Base-by-base conservation (phyloP, 35 echinoderm and acorn worm genomes). In the Chiridota heheva region DNA sequence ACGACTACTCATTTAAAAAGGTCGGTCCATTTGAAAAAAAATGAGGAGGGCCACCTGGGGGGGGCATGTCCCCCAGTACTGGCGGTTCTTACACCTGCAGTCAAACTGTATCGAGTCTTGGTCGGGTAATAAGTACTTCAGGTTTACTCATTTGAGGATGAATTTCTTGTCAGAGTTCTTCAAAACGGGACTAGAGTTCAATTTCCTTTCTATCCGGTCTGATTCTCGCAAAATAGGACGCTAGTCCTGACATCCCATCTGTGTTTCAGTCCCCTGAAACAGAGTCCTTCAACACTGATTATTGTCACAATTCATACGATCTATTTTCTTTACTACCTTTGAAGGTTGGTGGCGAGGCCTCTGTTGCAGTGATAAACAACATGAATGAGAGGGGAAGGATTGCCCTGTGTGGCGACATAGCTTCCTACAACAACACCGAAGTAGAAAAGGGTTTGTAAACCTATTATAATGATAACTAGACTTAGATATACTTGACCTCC, bases 351-450 rank as follows among this genome's bases (percentile, higher is more conserved):
- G 90, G 85, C 22, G 65, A 45, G 37, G 80, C 84, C 76, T 87
- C 74, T 4, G 37, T 46, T 8, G 67, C 77, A 12, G 84, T 87
- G 2, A n/a, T 87, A 0, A 75, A 38, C 17, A 77, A 85, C 44
- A 80, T 95, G 86, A 78, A 79, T 17, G 36, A 49, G 0, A 66
- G 18, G 27, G 91, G 86, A 26, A 72, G 86, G 18, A 76, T 89
- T 12, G 65, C 79, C 0, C 51, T 74, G n/a, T 95, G 91, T 68
- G 91, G 91, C 7, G 81, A 80, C 7, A 95, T 95, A 22, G 84
- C 91, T 4, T 20, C 15, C 1, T 95, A 95, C 42, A 95, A 95
- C 58, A 42, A 18, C 13, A 72, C 49, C 35, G 73, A 84, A 42
- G 39, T 42, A 44, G 44, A 35, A 10, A 85, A 67, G 48, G 12